Percentiles rank a stretch among this genome's conserved stretches.
phyloP scores from a whole-genome alignment of 2,888 invertebrate genomes.

The Gari tellinella region DNA sequence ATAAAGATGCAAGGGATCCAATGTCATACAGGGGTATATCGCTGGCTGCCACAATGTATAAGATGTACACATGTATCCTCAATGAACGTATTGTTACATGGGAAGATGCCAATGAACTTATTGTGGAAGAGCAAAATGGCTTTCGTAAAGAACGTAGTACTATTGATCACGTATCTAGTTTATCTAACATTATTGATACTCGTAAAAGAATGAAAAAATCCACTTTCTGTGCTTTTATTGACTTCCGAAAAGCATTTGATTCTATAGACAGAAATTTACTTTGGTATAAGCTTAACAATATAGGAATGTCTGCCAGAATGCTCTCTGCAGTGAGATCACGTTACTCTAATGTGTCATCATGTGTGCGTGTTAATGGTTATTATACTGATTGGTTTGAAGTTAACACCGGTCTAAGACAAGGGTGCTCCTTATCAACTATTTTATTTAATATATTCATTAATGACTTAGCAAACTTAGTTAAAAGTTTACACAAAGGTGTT shows the following conservation, averaged over 20 bases:
- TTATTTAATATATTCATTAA: constrained; percentile 26
- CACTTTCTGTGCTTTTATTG: too few species aligned
- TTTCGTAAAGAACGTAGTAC: constrained; percentile 22
- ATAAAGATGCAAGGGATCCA: constrained; percentile 18
- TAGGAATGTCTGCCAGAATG: constrained; percentile 16
- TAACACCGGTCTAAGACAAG: constrained; percentile 14
- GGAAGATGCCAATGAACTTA: background rate
- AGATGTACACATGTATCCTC: constrained; percentile 27
- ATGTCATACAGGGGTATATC: constrained; percentile 31
- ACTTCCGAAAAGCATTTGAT: constrained; percentile 29
- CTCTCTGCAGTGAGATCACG: constrained; percentile 17
- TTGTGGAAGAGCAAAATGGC: constrained; percentile 36
- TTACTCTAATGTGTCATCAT: constrained; percentile 20
- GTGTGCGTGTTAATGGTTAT: constrained; percentile 23
- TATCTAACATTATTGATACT: constrained; percentile 22
- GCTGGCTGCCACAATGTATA: constrained; percentile 17
- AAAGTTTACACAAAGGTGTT: constrained; percentile 12
- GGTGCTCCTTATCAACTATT: constrained; percentile 15
- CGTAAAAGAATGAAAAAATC: constrained; percentile 14
- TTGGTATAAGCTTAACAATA: constrained; percentile 7
- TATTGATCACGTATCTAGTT: constrained; percentile 14
- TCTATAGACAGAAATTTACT: constrained; percentile 15
- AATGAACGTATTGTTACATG: constrained; percentile 8
- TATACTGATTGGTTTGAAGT: constrained; percentile 24
- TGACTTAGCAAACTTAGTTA: constrained; percentile 9